Base-by-base conservation (phyloP, 2,888 invertebrate genomes). In the Pogonocherus hispidulus region DNA sequence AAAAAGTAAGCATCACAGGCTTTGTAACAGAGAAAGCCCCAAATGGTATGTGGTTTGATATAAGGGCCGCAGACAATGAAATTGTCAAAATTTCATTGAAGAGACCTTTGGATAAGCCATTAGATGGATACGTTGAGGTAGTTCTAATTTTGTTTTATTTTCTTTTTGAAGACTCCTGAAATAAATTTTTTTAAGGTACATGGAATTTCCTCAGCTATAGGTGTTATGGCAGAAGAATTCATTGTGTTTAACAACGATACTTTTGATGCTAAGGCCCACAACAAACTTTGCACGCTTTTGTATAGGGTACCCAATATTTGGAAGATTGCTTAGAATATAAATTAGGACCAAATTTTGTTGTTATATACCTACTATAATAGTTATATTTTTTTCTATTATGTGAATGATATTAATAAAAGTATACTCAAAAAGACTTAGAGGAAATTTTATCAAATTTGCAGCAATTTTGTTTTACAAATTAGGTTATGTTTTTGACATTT, bases 111-210 rank as follows among this genome's bases (percentile, higher is more conserved):
- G 78, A 74, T 65, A 75, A 78, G 69, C 72, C 74, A 8, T 54
- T 84, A 8, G 81, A 83, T 59, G 84, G 84, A 20, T 82, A 83
- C 75, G 81, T 85, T 16, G 83, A 84, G 79, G 85, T 85, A 78
- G n/a, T n/a, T n/a, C n/a, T n/a, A n/a, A n/a, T 27, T 27, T 27
- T 27, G 27, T 27, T 62, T 19, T 46, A 59, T 35, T 47, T 18
- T 11, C 57, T 37, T 44, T 59, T 44, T 55, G n/a, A 9, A 37
- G 49, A 32, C 9, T n/a, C n/a, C n/a, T n/a, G n/a, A n/a, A 1
- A 51, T 37, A 41, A 19, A 37, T 37, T 20, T 35, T 19, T 78
- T 76, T 52, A 63, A 82, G 82, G 81, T 80, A 6, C 76, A 77
- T 56, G 82, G 82, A 23, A 67, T 57, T 9, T 80, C 78, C 20